phyloP scores from a whole-genome alignment of 2,888 invertebrate genomes.

The Eupithecia tripunctaria region DNA sequence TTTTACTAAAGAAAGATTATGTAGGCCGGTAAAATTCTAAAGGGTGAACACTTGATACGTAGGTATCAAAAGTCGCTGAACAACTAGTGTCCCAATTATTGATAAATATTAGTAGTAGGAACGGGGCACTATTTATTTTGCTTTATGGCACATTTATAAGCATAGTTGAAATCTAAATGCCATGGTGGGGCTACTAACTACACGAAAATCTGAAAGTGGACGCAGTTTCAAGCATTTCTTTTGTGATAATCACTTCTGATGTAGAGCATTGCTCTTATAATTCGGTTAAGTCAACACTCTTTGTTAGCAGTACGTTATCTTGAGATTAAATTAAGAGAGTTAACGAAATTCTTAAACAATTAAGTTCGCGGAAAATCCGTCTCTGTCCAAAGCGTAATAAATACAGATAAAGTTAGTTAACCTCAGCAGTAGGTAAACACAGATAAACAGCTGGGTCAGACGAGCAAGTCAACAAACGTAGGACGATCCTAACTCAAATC shows the following conservation, averaged over 20 bases:
- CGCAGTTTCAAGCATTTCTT: neutral
- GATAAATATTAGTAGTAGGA: too few species aligned
- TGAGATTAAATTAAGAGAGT: conserved; percentile 41
- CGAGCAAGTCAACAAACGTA: conserved; percentile 42
- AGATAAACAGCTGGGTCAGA: conserved; percentile 38
- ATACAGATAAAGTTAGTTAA: conserved; percentile 33
- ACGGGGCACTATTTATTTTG: too few species aligned
- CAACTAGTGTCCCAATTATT: neutral
- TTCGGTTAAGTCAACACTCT: conserved; percentile 73
- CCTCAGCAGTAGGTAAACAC: conserved; percentile 29
- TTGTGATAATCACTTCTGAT: neutral
- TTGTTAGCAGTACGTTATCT: conserved; percentile 50
- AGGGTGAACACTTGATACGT: neutral
- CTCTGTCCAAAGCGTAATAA: conserved; percentile 22
- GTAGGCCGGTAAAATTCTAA: neutral
- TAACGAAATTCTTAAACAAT: conserved; percentile 32
- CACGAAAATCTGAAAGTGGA: neutral
- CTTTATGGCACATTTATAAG: too few species aligned
- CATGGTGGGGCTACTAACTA: too few species aligned
- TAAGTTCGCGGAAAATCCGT: conserved; percentile 20
- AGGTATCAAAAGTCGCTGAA: neutral
- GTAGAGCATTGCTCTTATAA: conserved; percentile 64
- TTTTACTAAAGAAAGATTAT: neutral
- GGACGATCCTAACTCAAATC: conserved; percentile 12
- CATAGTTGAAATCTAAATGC: too few species aligned